Conservation (phyloP, 2,888 invertebrate genomes). For the Smittia sp. region DNA sequence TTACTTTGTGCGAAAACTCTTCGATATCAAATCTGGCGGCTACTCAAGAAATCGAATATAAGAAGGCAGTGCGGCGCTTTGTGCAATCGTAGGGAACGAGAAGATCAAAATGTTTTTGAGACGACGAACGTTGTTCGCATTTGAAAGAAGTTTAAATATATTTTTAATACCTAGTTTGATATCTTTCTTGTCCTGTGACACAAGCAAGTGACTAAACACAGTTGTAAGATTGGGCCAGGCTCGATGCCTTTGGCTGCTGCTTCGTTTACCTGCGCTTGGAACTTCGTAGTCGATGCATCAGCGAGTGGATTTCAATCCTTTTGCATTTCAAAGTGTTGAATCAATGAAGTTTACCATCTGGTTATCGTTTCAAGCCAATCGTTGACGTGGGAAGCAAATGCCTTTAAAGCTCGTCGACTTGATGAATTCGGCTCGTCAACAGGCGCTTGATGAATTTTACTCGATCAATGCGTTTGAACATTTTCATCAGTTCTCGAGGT, state of each 20-base stretch:
- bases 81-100: neutral
- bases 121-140: neutral
- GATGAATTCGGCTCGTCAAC: constrained; percentile 67
- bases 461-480: constrained; percentile 85
- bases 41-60: constrained; percentile 52
- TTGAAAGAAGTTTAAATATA: neutral
- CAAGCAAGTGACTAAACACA: no score
- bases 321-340: no score
- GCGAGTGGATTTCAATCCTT: no score
- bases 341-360: no score
- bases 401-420: no score
- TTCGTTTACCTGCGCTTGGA: no score
- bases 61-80: neutral
- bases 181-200: no score
- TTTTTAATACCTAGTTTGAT: neutral
- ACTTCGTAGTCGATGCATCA: no score
- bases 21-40: constrained; percentile 70
- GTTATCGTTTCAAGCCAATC: no score
- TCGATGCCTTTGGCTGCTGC: no score
- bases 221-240: no score
- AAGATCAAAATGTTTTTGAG: neutral
- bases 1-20: constrained; percentile 84
- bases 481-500: constrained; percentile 89
- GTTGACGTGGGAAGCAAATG: no score
- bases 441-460: constrained; percentile 74